phyloP scores from a whole-genome alignment of 37 sponge, comb jelly and placozoan genomes.

The Theonella swinhoei region DNA sequence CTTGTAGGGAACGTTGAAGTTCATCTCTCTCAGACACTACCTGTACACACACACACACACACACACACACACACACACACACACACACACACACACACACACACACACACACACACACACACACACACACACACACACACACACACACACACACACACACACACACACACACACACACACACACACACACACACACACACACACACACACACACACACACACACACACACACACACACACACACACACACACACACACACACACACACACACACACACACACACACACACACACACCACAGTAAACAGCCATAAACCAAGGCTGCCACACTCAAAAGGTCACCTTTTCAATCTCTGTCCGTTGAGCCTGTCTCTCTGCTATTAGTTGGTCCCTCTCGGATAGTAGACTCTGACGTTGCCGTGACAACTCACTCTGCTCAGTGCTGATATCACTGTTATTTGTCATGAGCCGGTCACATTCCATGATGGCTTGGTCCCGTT shows the following conservation, averaged over 20 bases:
- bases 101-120: constrained; percentile 56
- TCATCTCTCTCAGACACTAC: constrained; percentile 29
- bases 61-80: too few species aligned
- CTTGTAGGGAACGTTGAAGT: neutral
- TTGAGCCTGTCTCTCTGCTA: constrained; percentile 18
- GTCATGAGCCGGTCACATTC: constrained; percentile 51
- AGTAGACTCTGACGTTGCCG: constrained; percentile 25
- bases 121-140: constrained; percentile 52
- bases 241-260: too few species aligned
- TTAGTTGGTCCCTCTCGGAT: constrained; percentile 33
- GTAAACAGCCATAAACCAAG: too few species aligned
- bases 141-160: constrained; percentile 43
- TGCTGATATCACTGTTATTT: constrained; percentile 6
- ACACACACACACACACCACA: too few species aligned
- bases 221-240: too few species aligned
- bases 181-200: too few species aligned
- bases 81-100: constrained; percentile 53
- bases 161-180: too few species aligned
- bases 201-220: too few species aligned
- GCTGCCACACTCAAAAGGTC: too few species aligned
- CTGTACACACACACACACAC: neutral
- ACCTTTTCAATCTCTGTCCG: constrained; percentile 47
- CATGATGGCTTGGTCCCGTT: constrained; percentile 43
- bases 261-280: too few species aligned
- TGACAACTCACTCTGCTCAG: constrained; percentile 25